These are phyloP conservation scores for Hydropsyche tenuis DNA, from an alignment of 1,140 invertebrate species.

Conservation along the genomic window DNA sequence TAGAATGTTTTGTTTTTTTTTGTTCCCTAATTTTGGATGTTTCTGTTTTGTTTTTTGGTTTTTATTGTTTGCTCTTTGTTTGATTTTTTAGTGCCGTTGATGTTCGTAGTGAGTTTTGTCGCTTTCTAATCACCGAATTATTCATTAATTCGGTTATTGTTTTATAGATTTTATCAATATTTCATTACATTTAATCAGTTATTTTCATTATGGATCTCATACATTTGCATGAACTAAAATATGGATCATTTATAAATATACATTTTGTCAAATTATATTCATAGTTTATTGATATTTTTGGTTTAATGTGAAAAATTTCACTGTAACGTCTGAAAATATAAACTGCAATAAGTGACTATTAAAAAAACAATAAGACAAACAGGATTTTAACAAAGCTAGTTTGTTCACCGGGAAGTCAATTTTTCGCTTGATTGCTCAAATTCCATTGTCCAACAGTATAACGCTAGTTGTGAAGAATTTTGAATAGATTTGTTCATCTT, in stretches of 20 bases:
- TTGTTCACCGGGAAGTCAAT: conserved; percentile 30
- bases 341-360: not conserved
- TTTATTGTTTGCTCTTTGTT: too few species aligned
- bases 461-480: conserved; percentile 29
- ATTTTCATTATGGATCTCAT: too few species aligned
- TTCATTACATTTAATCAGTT: too few species aligned
- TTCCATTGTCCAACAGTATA: conserved; percentile 29
- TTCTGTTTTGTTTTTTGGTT: too few species aligned
- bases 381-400: conserved; percentile 6
- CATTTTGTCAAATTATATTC: not conserved
- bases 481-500: conserved; percentile 34
- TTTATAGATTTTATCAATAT: too few species aligned
- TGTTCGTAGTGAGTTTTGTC: too few species aligned
- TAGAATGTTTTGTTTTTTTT: too few species aligned
- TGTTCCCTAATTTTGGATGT: too few species aligned
- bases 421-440: conserved; percentile 26
- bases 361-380: conserved; percentile 21
- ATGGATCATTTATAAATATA: not conserved
- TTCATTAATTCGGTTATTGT: too few species aligned
- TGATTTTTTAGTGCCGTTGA: too few species aligned
- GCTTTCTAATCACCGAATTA: too few species aligned
- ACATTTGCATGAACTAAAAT: not conserved
- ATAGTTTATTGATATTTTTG: not conserved
- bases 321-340: not conserved
- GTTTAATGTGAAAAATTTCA: not conserved